Base-by-base conservation (phyloP, 2,888 invertebrate genomes). In the Synanthedon vespiformis region DNA sequence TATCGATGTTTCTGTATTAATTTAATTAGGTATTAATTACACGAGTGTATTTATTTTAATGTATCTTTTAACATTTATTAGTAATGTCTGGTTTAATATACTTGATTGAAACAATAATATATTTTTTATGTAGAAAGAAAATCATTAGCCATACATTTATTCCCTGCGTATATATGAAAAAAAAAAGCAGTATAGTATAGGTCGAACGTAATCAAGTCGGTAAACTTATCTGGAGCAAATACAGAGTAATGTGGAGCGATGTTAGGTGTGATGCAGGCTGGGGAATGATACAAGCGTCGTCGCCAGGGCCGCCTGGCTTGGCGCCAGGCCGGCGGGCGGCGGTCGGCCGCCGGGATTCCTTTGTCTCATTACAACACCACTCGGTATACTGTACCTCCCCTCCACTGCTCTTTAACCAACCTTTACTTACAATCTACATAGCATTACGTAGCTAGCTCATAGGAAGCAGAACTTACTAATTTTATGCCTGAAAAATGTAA, bases 311-410 rank as follows among this genome's bases (percentile, higher is more conserved):
- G 84, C 75, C 84, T 85, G 86, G 87, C 85, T 68, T 72, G 86
- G 85, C 86, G 86, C 87, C 86, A 86, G 86, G 84, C 84, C 71
- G 86, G 87, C 87, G 86, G 84, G 80, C 50, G 50, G 82, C 85
- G 71, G 80, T 77, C 76, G 71, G 67, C 65, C 76, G 75, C 72
- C 80, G 87, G 87, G 86, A 86, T 87, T 86, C 86, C 87, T 87
- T 87, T 87, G 87, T 87, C 80, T 86, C 80, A 77, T 80, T 78
- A 79, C 72, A 74, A 71, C 71, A 74, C 72, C 61, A 66, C 11
- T 12, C 12, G 12, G 63, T 62, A 65, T 63, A 64, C 52, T 53
- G 52, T 52, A 53, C 65, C 61, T 58, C 59, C 55, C 58, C 60
- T 58, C 60, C 62, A 56, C 58, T 55, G 52, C 54, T 51, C 49